A percentile compares a stretch with the other conserved stretches of the same genome.
Evolutionary conservation across 2,113 vertebrate genomes (phyloP).

Genomic region (Atherinomorus stipes): DNA sequence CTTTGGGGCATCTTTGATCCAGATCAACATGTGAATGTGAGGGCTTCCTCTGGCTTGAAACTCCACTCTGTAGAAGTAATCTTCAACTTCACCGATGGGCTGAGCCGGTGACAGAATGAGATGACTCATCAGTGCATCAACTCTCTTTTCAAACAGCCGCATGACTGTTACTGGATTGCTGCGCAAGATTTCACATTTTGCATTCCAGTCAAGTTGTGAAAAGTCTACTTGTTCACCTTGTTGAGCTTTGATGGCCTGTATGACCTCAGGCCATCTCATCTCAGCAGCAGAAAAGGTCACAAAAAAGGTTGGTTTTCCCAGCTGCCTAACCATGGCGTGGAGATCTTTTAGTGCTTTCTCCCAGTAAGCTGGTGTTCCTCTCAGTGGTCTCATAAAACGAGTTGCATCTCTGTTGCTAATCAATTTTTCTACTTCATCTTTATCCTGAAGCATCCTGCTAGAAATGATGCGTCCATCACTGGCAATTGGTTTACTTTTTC

Average conservation of each 20-base stretch:
- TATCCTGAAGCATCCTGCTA: too few relatives aligned
- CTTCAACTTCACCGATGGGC: background rate
- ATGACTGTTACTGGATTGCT: background rate
- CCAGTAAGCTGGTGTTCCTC: too few relatives aligned
- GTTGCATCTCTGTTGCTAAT: too few relatives aligned
- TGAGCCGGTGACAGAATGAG: background rate
- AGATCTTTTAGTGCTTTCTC: too few relatives aligned
- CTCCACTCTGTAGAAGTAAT: background rate
- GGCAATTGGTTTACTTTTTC: too few relatives aligned
- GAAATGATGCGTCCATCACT: too few relatives aligned
- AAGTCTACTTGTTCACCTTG: background rate
- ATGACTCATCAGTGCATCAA: background rate
- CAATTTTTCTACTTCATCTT: too few relatives aligned
- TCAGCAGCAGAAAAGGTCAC: background rate
- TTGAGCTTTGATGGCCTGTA: background rate
- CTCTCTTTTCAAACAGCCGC: background rate
- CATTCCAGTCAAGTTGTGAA: background rate
- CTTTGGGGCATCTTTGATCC: background rate
- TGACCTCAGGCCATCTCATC: background rate
- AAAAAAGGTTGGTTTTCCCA: background rate
- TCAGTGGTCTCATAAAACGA: too few relatives aligned
- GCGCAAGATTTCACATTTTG: background rate
- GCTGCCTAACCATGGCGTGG: too few relatives aligned
- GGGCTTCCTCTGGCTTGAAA: constrained; percentile 1
- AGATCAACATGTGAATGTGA: background rate